phyloP scores from a whole-genome alignment of 2,797 vertebrate species.

The Fratercula arctica region DNA sequence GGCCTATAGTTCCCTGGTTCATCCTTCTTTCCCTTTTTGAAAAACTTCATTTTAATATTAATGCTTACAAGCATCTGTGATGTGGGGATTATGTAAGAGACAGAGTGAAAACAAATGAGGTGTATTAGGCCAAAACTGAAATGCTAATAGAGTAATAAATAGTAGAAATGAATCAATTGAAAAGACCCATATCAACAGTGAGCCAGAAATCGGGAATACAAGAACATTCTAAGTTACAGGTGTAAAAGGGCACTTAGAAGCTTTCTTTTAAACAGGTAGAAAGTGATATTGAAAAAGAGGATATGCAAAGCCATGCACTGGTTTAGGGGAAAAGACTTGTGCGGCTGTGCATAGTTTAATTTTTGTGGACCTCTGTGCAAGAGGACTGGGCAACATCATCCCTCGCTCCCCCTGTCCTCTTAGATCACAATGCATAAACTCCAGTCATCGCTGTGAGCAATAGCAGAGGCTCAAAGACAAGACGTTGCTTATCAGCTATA shows the following conservation, averaged over 20 bases:
- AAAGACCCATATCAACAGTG: rapidly evolving
- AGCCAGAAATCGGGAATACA: not conserved
- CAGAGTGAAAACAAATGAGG: not conserved
- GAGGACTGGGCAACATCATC: not conserved
- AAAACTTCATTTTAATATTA: not conserved
- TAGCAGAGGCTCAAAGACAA: not conserved
- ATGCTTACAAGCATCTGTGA: not conserved
- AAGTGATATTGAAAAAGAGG: not conserved
- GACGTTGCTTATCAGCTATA: too few species aligned
- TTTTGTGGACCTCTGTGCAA: not conserved
- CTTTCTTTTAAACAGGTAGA: not conserved
- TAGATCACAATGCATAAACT: not conserved
- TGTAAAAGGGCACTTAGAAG: not conserved
- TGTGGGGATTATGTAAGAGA: not conserved
- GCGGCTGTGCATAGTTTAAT: not conserved
- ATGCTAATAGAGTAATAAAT: not conserved
- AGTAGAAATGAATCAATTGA: not conserved
- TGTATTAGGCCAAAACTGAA: not conserved
- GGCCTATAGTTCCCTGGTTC: too few species aligned
- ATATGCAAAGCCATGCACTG: not conserved
- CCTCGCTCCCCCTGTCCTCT: not conserved
- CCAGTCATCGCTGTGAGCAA: not conserved
- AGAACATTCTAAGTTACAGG: not conserved
- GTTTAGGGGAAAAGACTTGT: not conserved
- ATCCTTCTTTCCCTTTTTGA: too few species aligned